These are phyloP conservation scores for Coccyzus lansbergi DNA, from an alignment of 2,797 vertebrate genomes.

Conservation along the genomic window DNA sequence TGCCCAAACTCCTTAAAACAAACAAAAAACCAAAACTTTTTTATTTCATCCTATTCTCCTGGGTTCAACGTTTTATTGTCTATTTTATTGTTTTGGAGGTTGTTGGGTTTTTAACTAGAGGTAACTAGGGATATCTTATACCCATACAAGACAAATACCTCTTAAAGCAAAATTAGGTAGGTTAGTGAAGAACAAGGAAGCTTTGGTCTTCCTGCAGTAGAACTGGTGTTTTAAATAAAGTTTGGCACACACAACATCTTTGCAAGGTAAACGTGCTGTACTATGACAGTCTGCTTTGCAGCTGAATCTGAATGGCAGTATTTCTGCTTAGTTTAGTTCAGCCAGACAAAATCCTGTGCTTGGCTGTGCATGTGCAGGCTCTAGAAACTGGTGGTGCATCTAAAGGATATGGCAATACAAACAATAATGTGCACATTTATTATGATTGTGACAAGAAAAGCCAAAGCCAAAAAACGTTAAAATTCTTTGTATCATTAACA, in stretches of 20 bases:
- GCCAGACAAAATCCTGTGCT: slow-evolving; percentile 4
- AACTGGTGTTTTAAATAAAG: not conserved
- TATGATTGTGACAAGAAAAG: slow-evolving; percentile 54
- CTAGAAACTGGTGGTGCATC: slow-evolving; percentile 26
- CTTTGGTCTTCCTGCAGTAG: not conserved
- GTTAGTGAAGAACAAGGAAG: not conserved
- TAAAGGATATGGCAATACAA: slow-evolving; percentile 56
- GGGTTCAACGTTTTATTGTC: not conserved
- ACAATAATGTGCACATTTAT: slow-evolving; percentile 55
- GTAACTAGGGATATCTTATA: not conserved
- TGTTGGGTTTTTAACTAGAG: not conserved
- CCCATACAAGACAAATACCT: not conserved
- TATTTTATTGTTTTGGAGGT: not conserved
- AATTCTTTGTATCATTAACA: slow-evolving; percentile 54
- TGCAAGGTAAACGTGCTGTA: not conserved
- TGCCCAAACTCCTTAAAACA: slow-evolving; percentile 60
- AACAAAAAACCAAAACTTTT: not conserved
- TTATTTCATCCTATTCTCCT: not conserved
- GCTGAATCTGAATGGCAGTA: not conserved
- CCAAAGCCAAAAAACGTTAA: slow-evolving; percentile 50
- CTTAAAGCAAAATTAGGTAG: not conserved
- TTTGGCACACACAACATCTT: not conserved
- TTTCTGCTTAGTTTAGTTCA: slow-evolving; percentile 28
- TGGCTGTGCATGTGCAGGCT: not conserved
- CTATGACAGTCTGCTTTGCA: not conserved